Conservation (phyloP, 2,113 vertebrate genomes). For the Ornithorhynchus anatinus region DNA sequence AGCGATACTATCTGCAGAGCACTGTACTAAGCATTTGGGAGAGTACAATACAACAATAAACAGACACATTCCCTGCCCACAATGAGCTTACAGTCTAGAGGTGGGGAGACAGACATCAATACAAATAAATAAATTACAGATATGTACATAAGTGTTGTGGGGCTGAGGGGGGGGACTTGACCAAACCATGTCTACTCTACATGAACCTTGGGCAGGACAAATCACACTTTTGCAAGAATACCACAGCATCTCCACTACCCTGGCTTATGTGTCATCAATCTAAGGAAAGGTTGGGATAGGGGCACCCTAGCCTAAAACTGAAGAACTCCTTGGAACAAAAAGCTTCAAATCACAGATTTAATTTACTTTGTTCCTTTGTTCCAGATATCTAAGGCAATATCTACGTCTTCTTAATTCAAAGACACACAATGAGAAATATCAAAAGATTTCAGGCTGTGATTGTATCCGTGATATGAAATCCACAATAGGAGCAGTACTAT, state of each 20-base stretch:
- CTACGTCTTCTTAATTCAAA: background rate
- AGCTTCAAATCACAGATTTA: background rate
- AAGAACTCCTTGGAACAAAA: background rate
- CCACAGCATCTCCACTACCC: too few relatives aligned
- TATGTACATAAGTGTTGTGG: too few relatives aligned
- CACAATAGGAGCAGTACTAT: background rate
- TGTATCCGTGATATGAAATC: background rate
- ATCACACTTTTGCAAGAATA: too few relatives aligned
- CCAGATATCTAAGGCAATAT: background rate
- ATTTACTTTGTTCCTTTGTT: background rate
- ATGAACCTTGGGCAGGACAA: background rate
- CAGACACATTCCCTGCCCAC: too few relatives aligned
- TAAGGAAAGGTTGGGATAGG: background rate
- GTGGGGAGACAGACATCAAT: too few relatives aligned
- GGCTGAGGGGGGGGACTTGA: too few relatives aligned
- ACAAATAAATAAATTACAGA: too few relatives aligned
- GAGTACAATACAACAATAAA: too few relatives aligned
- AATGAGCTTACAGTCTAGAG: too few relatives aligned
- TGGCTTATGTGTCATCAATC: background rate
- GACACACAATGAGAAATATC: background rate
- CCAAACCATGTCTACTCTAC: background rate
- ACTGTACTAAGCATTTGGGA: too few relatives aligned
- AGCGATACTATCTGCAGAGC: too few relatives aligned
- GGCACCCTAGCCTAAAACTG: background rate
- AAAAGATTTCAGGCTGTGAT: background rate